Conservation (phyloP, 1,140 invertebrate genomes). For the Hyles euphorbiae region DNA sequence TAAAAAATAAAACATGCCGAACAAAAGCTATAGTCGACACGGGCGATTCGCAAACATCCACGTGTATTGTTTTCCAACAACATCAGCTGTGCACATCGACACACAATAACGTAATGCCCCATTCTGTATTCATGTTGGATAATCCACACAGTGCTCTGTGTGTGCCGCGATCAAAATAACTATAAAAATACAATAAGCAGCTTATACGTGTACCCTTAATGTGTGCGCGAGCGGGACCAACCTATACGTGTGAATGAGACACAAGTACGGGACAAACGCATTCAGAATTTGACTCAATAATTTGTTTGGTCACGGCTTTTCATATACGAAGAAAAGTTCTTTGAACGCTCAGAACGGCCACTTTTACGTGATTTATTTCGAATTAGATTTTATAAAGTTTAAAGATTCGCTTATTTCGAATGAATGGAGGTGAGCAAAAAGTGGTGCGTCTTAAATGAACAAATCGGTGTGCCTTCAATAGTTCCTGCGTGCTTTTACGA, state of each 20-base stretch:
- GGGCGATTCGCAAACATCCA: slow-evolving; percentile 54
- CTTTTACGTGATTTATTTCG: no score
- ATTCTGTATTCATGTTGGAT: slow-evolving; percentile 69
- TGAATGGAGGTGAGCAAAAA: no score
- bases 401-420: no score
- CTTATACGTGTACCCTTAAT: slow-evolving; percentile 63
- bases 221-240: slow-evolving; percentile 33
- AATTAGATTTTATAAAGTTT: no score
- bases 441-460: no score
- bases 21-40: slow-evolving; percentile 33
- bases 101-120: slow-evolving; percentile 50
- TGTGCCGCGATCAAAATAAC: slow-evolving; percentile 70
- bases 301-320: slow-evolving; percentile 42
- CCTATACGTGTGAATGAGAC: slow-evolving; percentile 12
- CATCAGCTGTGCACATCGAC: slow-evolving; percentile 64
- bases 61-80: slow-evolving; percentile 38
- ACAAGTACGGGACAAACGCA: slow-evolving; percentile 17
- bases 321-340: slow-evolving; percentile 24
- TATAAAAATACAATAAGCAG: slow-evolving; percentile 73
- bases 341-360: slow-evolving; percentile 2
- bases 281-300: slow-evolving; percentile 42
- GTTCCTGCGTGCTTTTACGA: no score
- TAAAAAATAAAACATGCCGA: slow-evolving; percentile 38
- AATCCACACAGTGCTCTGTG: slow-evolving; percentile 65
- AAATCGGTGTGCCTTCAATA: no score